A percentile compares a stretch with the other conserved stretches of the same genome.
Evolutionary conservation across 2,113 vertebrate genomes (phyloP).

Genomic region (Microcebus ravelobensis): DNA sequence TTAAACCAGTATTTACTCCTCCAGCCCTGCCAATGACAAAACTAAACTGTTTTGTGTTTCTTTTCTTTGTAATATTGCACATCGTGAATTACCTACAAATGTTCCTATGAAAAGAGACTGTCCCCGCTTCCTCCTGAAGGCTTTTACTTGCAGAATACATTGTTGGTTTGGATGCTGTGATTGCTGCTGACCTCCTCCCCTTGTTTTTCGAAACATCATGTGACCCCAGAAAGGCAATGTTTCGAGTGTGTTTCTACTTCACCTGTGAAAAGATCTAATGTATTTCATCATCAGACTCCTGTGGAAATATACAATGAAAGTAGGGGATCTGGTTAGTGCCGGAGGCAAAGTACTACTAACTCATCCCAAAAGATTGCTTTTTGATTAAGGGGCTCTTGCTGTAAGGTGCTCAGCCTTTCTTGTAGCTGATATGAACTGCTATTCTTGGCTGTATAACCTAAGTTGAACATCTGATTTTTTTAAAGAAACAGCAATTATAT

Average conservation of each 20-base stretch:
- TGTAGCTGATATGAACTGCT: slow-evolving; percentile 71
- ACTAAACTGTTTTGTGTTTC: background rate
- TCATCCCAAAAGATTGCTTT: slow-evolving; percentile 82
- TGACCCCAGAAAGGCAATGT: background rate
- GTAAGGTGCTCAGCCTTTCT: slow-evolving; percentile 73
- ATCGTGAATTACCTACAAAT: background rate
- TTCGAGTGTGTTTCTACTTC: slow-evolving; percentile 63
- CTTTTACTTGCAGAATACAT: slow-evolving; percentile 12
- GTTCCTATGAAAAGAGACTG: background rate
- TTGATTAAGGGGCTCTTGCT: slow-evolving; percentile 79
- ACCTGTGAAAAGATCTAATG: slow-evolving; percentile 71
- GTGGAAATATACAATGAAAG: slow-evolving; percentile 76
- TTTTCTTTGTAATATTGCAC: background rate
- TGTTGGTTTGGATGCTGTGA: slow-evolving; percentile 4
- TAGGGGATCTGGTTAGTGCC: slow-evolving; percentile 71
- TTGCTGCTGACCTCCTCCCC: slow-evolving; percentile 2
- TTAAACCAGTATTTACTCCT: background rate
- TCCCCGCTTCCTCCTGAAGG: background rate
- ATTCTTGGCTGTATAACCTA: slow-evolving; percentile 73
- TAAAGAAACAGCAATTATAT: slow-evolving; percentile 77
- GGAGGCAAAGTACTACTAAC: slow-evolving; percentile 79
- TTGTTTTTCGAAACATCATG: slow-evolving; percentile 47
- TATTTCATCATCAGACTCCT: slow-evolving; percentile 75
- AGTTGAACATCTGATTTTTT: slow-evolving; percentile 72
- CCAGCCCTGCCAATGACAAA: background rate